phyloP scores from a whole-genome alignment of 2,113 vertebrate genomes.

The Eulemur rufifrons region DNA sequence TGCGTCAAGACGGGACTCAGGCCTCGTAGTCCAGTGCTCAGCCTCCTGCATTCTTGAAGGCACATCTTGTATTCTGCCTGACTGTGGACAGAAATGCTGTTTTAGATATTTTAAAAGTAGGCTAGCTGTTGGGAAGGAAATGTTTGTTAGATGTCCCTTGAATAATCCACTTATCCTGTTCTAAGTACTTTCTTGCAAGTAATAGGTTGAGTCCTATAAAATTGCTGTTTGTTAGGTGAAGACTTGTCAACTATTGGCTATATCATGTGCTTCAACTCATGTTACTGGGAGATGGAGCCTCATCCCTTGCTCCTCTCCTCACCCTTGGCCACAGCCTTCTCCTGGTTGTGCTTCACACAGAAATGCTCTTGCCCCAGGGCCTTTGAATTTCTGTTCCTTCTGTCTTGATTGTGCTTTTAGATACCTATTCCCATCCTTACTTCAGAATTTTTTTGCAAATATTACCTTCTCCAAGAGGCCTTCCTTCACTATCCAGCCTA shows the following conservation, averaged over 20 bases:
- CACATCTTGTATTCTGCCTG: neutral
- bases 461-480: neutral
- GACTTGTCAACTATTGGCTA: neutral
- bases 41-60: neutral
- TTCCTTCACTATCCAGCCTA: neutral
- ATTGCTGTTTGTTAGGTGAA: neutral
- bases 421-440: neutral
- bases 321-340: neutral
- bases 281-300: neutral
- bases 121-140: neutral
- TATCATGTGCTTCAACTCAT: neutral
- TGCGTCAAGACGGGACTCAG: neutral
- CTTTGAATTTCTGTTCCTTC: neutral
- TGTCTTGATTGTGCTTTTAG: neutral
- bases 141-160: neutral
- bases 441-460: neutral
- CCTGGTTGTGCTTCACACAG: neutral
- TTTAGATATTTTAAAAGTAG: conserved; percentile 30
- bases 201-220: neutral
- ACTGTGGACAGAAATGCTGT: neutral
- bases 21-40: neutral
- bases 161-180: neutral
- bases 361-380: neutral
- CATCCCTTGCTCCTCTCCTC: neutral
- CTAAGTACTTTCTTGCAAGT: neutral